Conservation (phyloP, 2,797 vertebrate species). For the Siniperca scherzeri region DNA sequence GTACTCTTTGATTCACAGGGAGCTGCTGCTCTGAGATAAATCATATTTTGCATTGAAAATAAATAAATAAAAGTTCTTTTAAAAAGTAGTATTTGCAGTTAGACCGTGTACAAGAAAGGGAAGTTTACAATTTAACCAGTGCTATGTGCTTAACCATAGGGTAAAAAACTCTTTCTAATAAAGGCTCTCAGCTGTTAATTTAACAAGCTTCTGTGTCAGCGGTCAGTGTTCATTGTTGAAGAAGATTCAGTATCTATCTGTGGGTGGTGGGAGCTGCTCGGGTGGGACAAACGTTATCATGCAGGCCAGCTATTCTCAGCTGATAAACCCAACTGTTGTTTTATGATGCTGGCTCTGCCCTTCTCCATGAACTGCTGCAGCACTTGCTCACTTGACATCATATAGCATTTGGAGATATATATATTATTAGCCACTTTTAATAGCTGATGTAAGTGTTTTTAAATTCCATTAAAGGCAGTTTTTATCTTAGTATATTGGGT, state of each 20-base stretch:
- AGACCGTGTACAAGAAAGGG: rapidly evolving
- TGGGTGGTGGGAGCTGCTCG: slow-evolving; percentile 37
- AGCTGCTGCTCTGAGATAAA: slow-evolving; percentile 1
- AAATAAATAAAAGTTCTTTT: background rate
- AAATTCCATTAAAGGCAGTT: background rate
- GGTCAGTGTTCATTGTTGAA: slow-evolving; percentile 26
- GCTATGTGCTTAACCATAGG: background rate
- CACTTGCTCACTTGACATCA: background rate
- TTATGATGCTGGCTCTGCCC: slow-evolving; percentile 13
- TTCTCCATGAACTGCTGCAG: background rate
- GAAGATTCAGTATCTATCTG: slow-evolving; percentile 35
- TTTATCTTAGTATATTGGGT: background rate
- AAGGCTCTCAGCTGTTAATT: slow-evolving; percentile 24
- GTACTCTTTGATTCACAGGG: background rate
- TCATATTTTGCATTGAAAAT: background rate
- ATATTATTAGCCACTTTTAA: background rate
- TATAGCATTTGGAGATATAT: background rate
- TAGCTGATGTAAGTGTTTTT: background rate
- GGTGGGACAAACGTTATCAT: slow-evolving; percentile 73
- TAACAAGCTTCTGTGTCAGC: slow-evolving; percentile 43
- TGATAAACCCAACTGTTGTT: slow-evolving; percentile 73
- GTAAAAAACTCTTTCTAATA: background rate
- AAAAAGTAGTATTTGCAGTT: background rate
- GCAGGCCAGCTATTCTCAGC: slow-evolving; percentile 57
- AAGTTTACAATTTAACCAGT: background rate